Conservation (phyloP, 2,113 vertebrate genomes). For the Corapipo altera region DNA sequence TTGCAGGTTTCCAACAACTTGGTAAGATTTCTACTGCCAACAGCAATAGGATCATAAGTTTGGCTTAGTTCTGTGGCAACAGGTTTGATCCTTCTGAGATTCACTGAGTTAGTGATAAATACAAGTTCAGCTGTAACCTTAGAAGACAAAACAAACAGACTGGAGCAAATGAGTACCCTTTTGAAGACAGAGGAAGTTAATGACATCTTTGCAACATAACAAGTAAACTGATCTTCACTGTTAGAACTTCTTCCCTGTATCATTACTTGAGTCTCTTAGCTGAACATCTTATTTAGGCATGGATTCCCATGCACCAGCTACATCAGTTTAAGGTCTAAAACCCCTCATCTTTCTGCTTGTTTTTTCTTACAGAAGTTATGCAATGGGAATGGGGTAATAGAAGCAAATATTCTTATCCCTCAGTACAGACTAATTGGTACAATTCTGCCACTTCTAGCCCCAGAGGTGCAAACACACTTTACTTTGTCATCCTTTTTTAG, state of each 20-base stretch:
- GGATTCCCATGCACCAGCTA: not conserved
- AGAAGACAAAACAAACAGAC: slow-evolving; percentile 13
- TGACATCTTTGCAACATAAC: not conserved
- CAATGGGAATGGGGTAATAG: not conserved
- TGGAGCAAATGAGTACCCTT: not conserved
- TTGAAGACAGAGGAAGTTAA: not conserved
- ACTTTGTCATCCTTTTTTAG: not conserved
- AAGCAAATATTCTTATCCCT: not conserved
- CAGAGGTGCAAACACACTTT: not conserved
- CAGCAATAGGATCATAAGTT: slow-evolving; percentile 33
- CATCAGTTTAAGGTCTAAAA: not conserved
- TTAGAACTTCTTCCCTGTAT: not conserved
- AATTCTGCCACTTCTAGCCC: not conserved
- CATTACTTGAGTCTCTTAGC: not conserved
- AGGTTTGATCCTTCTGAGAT: slow-evolving; percentile 37
- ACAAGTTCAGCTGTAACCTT: not conserved
- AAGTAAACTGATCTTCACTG: not conserved
- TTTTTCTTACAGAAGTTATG: not conserved
- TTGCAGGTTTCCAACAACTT: not conserved
- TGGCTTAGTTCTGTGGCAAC: slow-evolving; percentile 2
- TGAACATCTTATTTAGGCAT: not conserved
- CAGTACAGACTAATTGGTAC: not conserved
- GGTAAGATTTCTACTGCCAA: slow-evolving; percentile 13
- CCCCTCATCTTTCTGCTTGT: not conserved
- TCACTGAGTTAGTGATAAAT: slow-evolving; percentile 35